Conservation (phyloP, 2,888 invertebrate genomes). For the Apamea crenata region DNA sequence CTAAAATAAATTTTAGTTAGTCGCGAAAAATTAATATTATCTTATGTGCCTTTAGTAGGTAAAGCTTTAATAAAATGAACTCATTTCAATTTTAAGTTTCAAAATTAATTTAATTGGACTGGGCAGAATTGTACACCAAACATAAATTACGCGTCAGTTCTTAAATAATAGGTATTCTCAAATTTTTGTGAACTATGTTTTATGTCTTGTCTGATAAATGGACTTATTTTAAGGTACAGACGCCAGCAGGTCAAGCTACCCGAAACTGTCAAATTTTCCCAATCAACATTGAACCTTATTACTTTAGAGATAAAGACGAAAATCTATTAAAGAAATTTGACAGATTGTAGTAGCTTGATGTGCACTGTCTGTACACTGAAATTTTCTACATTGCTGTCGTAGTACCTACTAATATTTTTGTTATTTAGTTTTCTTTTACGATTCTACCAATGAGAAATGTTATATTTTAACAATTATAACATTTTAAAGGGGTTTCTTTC, state of each 20-base stretch:
- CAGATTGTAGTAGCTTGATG: no score
- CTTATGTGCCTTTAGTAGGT: not conserved
- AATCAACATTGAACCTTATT: no score
- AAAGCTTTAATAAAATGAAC: not conserved
- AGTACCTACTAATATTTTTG: not conserved
- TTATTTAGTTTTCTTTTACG: not conserved
- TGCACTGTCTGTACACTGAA: no score
- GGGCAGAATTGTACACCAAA: not conserved
- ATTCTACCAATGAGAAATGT: not conserved
- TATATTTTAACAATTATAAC: not conserved
- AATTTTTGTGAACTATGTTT: not conserved
- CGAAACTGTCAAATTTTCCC: no score
- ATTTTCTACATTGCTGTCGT: not conserved
- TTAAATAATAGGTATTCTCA: not conserved
- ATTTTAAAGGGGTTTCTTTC: not conserved
- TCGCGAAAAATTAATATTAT: not conserved
- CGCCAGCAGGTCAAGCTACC: no score
- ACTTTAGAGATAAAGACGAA: no score
- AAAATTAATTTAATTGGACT: slow-evolving; percentile 8
- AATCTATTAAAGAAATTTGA: no score
- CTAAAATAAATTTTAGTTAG: no score
- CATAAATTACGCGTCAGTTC: slow-evolving; percentile 1
- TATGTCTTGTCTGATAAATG: not conserved
- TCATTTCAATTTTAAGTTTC: no score
- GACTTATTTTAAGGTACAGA: not conserved